Evolutionary conservation across 2,113 vertebrate genomes (phyloP), one percentile per base, ranked within the genome.

Genomic region (Cottus gobio): DNA sequence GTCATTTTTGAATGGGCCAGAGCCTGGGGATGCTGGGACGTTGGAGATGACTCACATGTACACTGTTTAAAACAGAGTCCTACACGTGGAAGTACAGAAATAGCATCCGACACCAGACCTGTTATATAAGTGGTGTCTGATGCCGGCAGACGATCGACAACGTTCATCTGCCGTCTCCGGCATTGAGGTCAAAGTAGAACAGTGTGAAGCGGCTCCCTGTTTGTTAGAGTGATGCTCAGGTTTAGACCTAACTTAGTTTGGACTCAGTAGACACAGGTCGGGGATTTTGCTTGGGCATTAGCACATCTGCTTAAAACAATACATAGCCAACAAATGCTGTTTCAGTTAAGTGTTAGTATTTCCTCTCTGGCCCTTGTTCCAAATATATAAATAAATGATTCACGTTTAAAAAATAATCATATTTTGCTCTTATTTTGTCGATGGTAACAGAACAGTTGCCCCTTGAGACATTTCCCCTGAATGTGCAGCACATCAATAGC

Each of bases 401-500:
- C 8, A 44, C 24, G 0, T n/a, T 39, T 3, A 16, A 28, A 31
- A n/a, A n/a, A 61, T 50, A 24, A 58, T 31, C 50, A 34, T 24
- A 16, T 24, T 26, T 57, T 60, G 16, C 16, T 67, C 3, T 20
- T 24, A 20, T 31, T n/a, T 46, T 7, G 1, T 18, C 34, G 36
- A 7, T 7, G 22, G 34, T 30, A 34, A 12, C 6, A 11, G 26
- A 69, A 6, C 28, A 4, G 1, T 13, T 34, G 26, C 69, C 48
- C 52, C 22, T 18, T 10, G 50, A 73, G 69, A 46, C 28, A 0
- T 42, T 37, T 16, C 24, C 58, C 50, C 39, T 58, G 0, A 20
- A 62, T 36, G 34, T 67, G 44, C 60, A 52, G 64, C 26, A 34
- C 71, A 44, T 75, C 46, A 54, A 48, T 34, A 15, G 4, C 63